A percentile compares a stretch with the other conserved stretches of the same genome.
phyloP scores from a whole-genome alignment of 35 echinoderm and acorn worm genomes.

The Nesometra sesokonis region DNA sequence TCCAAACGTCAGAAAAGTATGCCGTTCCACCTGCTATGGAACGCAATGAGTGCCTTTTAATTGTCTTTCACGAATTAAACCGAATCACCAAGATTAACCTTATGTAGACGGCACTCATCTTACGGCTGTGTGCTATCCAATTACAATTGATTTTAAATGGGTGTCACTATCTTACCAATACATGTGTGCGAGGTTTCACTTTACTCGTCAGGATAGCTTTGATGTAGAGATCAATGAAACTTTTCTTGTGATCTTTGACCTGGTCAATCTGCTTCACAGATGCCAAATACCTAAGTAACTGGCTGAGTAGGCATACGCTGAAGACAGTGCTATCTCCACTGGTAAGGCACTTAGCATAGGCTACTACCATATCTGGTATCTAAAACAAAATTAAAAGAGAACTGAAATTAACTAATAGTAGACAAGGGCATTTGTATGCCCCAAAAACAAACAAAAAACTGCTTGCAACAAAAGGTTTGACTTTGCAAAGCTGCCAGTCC shows the following conservation, averaged over 20 bases:
- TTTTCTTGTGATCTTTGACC: slow-evolving; percentile 6
- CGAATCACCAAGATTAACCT: too few relatives aligned
- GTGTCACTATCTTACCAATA: slow-evolving; percentile 39
- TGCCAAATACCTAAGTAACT: slow-evolving; percentile 40
- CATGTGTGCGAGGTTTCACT: slow-evolving; percentile 43
- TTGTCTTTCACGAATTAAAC: too few relatives aligned
- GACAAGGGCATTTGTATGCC: too few relatives aligned
- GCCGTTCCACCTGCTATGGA: too few relatives aligned
- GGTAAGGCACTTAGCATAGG: slow-evolving; percentile 11
- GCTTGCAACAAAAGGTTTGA: too few relatives aligned
- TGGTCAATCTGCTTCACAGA: slow-evolving; percentile 16
- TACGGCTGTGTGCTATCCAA: too few relatives aligned
- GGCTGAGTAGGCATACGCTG: slow-evolving; percentile 55
- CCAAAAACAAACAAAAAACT: too few relatives aligned
- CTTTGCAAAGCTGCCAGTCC: neutral
- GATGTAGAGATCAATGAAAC: slow-evolving; percentile 66
- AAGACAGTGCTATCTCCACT: slow-evolving; percentile 30
- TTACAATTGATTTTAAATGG: too few relatives aligned
- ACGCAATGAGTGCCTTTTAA: too few relatives aligned
- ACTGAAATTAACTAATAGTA: too few relatives aligned
- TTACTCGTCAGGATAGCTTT: slow-evolving; percentile 68
- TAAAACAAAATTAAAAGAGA: slow-evolving; percentile 14
- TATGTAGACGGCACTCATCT: too few relatives aligned
- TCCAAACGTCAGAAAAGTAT: too few relatives aligned
- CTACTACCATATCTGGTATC: slow-evolving; percentile 37